Evolutionary conservation across 2,888 invertebrate species (phyloP), one percentile per base, ranked within the genome.

Genomic region (Carterocephalus palaemon): DNA sequence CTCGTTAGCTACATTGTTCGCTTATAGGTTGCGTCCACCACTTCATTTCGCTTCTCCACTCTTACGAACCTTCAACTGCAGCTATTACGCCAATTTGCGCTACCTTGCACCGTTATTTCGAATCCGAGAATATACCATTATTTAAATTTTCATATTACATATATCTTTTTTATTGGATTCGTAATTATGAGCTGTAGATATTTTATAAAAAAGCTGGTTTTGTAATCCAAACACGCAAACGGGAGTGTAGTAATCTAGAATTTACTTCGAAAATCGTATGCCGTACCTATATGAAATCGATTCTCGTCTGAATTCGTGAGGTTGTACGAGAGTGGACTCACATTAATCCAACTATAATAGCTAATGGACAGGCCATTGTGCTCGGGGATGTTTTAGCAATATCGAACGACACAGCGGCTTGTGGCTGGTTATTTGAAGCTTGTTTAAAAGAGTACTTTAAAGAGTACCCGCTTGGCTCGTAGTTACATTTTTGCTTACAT

Each of bases 251-350:
- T n/a, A n/a, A n/a, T n/a, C n/a, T n/a, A n/a, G n/a, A n/a, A n/a
- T n/a, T n/a, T n/a, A n/a, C n/a, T n/a, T n/a, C n/a, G n/a, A n/a
- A n/a, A n/a, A n/a, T n/a, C n/a, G n/a, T n/a, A n/a, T n/a, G n/a
- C n/a, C n/a, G n/a, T n/a, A n/a, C n/a, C n/a, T n/a, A n/a, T n/a
- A n/a, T n/a, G n/a, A n/a, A n/a, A n/a, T n/a, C n/a, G n/a, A n/a
- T n/a, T n/a, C n/a, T n/a, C n/a, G 12, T 33, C 20, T 33, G 19
- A 33, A 33, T 33, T 33, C 19, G 19, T 19, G 32, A 33, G 32
- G 10, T 29, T 15, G 12, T 20, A 9, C 9, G 6, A 5, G 20
- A 33, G 10, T 10, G 9, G 8, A 20, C 32, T 33, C 32, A 7
- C 12, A 10, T 19, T 33, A 33, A 33, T 33, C 32, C 12, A 20